Conservation (phyloP, 1,140 invertebrate genomes). For the Cydia pomonella region DNA sequence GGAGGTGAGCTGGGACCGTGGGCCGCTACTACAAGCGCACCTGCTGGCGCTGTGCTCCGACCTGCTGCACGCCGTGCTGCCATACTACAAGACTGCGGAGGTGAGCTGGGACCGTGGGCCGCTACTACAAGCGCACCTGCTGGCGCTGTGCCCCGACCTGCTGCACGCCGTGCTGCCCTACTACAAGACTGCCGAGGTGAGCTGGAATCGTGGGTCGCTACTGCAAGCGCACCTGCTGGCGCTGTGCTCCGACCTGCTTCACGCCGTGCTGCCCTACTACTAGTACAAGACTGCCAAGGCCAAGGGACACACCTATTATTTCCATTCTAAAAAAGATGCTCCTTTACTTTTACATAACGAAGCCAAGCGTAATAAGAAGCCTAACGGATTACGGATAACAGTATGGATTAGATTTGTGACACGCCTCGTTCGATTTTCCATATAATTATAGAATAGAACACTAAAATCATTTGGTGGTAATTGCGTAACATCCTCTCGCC, state of each 20-base stretch:
- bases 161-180: slow-evolving; percentile 88
- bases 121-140: slow-evolving; percentile 81
- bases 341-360: too few species aligned
- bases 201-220: too few species aligned
- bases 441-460: too few species aligned
- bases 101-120: slow-evolving; percentile 57
- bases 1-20: slow-evolving; percentile 65
- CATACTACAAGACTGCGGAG: slow-evolving; percentile 90
- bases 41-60: slow-evolving; percentile 91
- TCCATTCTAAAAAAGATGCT: too few species aligned
- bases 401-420: too few species aligned
- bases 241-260: slow-evolving; percentile 90
- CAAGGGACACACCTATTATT: too few species aligned
- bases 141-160: slow-evolving; percentile 90
- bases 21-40: slow-evolving; percentile 84
- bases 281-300: slow-evolving; percentile 89
- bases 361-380: too few species aligned
- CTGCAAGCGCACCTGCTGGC: slow-evolving; percentile 91
- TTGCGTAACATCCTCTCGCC: too few species aligned
- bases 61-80: slow-evolving; percentile 87
- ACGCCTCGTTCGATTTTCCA: too few species aligned
- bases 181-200: slow-evolving; percentile 91
- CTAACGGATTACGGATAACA: too few species aligned
- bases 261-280: slow-evolving; percentile 85
- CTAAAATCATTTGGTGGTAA: too few species aligned